phyloP scores from a whole-genome alignment of 2,113 vertebrate genomes.

The Amphiprion ocellaris region DNA sequence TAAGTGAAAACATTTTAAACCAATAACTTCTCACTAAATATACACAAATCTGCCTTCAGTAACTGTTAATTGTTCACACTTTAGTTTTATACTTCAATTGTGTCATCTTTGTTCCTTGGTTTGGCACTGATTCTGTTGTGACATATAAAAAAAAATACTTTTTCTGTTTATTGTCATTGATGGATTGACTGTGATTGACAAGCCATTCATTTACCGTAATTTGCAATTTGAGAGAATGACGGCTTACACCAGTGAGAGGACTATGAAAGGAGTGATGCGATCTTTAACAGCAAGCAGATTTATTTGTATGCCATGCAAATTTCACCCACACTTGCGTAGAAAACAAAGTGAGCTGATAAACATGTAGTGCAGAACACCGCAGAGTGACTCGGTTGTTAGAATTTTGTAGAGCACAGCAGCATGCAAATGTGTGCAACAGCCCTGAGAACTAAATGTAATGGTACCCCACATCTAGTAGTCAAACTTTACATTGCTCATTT shows the following conservation, averaged over 20 bases:
- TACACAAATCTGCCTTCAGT: too few relatives aligned
- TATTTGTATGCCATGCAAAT: not conserved
- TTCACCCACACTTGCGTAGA: not conserved
- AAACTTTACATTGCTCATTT: too few relatives aligned
- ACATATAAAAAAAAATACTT: too few relatives aligned
- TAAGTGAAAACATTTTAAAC: too few relatives aligned
- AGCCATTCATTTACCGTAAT: not conserved
- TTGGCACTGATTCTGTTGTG: too few relatives aligned
- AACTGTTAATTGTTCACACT: too few relatives aligned
- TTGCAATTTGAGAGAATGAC: not conserved
- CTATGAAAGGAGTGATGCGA: not conserved
- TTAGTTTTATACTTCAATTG: too few relatives aligned
- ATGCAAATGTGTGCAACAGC: not conserved
- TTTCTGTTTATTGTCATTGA: too few relatives aligned
- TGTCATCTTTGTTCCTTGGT: too few relatives aligned
- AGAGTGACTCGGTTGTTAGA: not conserved
- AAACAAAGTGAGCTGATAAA: slow-evolving; percentile 11
- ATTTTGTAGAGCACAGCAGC: not conserved
- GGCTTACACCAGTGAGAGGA: not conserved
- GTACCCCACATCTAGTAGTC: too few relatives aligned
- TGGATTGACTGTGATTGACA: not conserved
- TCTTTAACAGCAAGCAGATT: not conserved
- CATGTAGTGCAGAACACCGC: not conserved
- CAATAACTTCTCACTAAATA: too few relatives aligned
- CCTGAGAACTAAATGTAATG: not conserved